phyloP scores from a whole-genome alignment of 2,797 vertebrate genomes.

The Lycodopsis pacificus region DNA sequence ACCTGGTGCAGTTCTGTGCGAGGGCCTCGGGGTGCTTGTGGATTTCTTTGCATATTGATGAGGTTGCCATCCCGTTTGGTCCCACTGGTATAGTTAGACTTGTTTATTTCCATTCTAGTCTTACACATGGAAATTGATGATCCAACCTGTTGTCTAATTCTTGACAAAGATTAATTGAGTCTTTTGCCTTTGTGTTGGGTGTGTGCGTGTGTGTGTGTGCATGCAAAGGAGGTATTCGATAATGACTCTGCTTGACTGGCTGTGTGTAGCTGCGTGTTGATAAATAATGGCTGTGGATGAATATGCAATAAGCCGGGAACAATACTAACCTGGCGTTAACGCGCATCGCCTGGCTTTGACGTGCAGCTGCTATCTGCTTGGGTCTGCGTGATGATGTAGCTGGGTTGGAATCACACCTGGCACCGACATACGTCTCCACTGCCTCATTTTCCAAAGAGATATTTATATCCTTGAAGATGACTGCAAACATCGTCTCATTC shows the following conservation, averaged over 20 bases:
- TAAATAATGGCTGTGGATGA: slow-evolving; percentile 60
- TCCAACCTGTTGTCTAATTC: slow-evolving; percentile 63
- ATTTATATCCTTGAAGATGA: slow-evolving; percentile 4
- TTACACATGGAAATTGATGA: slow-evolving; percentile 61
- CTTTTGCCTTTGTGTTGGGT: slow-evolving; percentile 29
- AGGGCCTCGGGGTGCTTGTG: slow-evolving; percentile 21
- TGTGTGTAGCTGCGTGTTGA: slow-evolving; percentile 39
- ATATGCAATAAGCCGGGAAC: slow-evolving; percentile 54
- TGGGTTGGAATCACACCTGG: slow-evolving; percentile 42
- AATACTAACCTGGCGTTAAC: slow-evolving; percentile 53
- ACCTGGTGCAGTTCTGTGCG: slow-evolving; percentile 8
- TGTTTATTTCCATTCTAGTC: slow-evolving; percentile 61
- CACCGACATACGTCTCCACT: neutral
- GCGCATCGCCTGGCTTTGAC: slow-evolving; percentile 47
- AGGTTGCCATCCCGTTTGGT: slow-evolving; percentile 35
- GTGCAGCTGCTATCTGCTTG: slow-evolving; percentile 45
- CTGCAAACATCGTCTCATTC: neutral
- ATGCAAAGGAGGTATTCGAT: slow-evolving; percentile 7
- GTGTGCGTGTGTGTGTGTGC: neutral
- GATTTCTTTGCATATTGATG: slow-evolving; percentile 61
- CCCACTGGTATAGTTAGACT: slow-evolving; percentile 29
- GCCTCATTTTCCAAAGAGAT: slow-evolving; percentile 15
- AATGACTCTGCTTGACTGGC: slow-evolving; percentile 28
- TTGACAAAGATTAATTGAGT: slow-evolving; percentile 73
- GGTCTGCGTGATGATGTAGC: slow-evolving; percentile 33